These are phyloP conservation scores for Babylonia areolata DNA, from an alignment of 1,140 invertebrate species.

Conservation along the genomic window DNA sequence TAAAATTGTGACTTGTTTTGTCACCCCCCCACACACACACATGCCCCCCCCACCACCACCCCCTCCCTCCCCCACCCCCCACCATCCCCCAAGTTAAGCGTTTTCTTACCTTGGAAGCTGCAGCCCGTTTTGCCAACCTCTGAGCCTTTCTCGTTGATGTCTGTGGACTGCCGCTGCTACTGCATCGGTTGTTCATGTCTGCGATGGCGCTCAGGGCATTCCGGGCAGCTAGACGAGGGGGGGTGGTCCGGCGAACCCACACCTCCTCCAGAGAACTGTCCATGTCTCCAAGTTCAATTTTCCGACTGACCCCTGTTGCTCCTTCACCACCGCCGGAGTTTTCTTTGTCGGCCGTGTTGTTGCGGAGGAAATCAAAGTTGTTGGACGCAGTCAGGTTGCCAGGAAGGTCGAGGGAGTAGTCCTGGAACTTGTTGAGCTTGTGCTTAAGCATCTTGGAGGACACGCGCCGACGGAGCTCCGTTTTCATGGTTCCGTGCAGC, in stretches of 20 bases:
- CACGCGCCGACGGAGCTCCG: neutral
- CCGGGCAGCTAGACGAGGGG: neutral
- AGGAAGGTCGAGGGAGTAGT: slow-evolving; percentile 6
- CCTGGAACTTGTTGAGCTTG: neutral
- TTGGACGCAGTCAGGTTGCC: neutral
- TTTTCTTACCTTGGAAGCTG: neutral
- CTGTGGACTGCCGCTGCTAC: neutral
- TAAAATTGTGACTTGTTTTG: too few relatives aligned
- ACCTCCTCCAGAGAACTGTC: neutral
- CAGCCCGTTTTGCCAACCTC: neutral
- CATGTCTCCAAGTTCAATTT: neutral
- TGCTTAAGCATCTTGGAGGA: neutral
- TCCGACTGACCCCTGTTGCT: neutral
- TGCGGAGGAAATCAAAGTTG: neutral
- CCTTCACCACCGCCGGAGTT: neutral
- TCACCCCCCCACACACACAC: too few relatives aligned
- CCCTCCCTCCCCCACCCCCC: too few relatives aligned
- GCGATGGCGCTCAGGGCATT: neutral
- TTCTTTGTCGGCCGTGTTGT: neutral
- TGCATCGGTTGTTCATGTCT: slow-evolving; percentile 1
- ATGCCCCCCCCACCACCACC: too few relatives aligned
- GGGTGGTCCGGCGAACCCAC: slow-evolving; percentile 5
- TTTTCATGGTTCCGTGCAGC: slow-evolving; percentile 1
- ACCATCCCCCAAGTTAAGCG: too few relatives aligned
- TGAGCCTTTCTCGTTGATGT: neutral